Base-by-base conservation (phyloP, 2,888 invertebrate genomes). In the Strigamia maritima region DNA sequence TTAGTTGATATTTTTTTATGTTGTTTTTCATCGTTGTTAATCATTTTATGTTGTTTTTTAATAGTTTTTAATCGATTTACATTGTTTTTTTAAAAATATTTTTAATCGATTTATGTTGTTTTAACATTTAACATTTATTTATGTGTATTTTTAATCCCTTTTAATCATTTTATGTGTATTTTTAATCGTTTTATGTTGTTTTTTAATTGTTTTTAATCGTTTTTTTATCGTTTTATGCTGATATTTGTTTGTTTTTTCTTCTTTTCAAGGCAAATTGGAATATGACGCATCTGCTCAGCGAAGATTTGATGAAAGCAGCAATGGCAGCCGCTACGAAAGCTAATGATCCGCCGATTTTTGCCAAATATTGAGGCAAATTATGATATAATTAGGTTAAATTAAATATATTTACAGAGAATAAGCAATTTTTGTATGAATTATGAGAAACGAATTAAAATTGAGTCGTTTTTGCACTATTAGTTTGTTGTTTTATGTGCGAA, bases 261-360 rank as follows among this genome's bases (percentile, higher is more conserved):
- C 40, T n/a, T 12, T 78, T 28, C 16, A 26, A 97, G 97, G 90
- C 90, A 19, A 86, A 90, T 35, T 89, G 93, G 85, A 98, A 98
- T 86, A 92, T 93, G 85, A 85, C 90, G n/a, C 92, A 94, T 90
- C 87, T 98, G 24, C 96, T 96, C 86, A 95, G 95, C 82, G 95
- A 97, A 85, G 98, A 98, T 85, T 89, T 95, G 78, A 86, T 91
- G 75, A 94, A 92, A 84, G 92, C 95, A 0, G 92, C 92, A 0
- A 90, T 92, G 84, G 94, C 94, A 1, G 89, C 90, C 82, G 90
- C 90, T 22, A 90, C 91, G 0, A 95, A 94, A 85, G 89, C 90
- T 38, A 87, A 90, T 78, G 88, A 90, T 81, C 85, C 85, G 77
- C 90, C 95, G 0, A 83, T 81, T 2, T 98, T 94, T 86, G 91